Conservation (phyloP, 2,888 invertebrate species). For the Scaptomyza flava region DNA sequence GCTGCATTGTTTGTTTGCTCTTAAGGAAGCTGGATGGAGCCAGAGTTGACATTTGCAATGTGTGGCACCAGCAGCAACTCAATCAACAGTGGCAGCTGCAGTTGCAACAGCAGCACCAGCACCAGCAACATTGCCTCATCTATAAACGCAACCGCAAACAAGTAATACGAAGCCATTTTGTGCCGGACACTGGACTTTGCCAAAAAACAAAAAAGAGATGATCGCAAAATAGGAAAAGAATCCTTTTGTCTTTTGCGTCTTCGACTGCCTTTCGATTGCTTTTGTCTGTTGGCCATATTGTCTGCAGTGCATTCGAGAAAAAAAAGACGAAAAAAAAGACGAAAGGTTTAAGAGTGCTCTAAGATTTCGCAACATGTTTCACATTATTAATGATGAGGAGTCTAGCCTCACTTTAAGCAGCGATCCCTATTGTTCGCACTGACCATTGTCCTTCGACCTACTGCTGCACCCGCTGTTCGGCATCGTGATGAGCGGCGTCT, state of each 20-base stretch:
- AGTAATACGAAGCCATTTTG: slow-evolving; percentile 65
- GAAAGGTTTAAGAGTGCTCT: slow-evolving; percentile 71
- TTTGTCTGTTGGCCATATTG: slow-evolving; percentile 73
- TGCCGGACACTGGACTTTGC: slow-evolving; percentile 37
- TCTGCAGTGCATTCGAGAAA: slow-evolving; percentile 32
- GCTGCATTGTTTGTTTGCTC: slow-evolving; percentile 41
- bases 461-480: slow-evolving; percentile 24
- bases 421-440: slow-evolving; percentile 39
- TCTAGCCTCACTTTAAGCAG: slow-evolving; percentile 32
- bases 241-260: slow-evolving; percentile 53
- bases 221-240: slow-evolving; percentile 7
- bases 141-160: slow-evolving; percentile 40
- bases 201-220: slow-evolving; percentile 23
- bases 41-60: slow-evolving; percentile 65
- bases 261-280: slow-evolving; percentile 56
- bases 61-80: slow-evolving; percentile 57
- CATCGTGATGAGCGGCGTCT: slow-evolving; percentile 60
- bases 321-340: not conserved
- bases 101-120: slow-evolving; percentile 33
- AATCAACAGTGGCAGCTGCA: slow-evolving; percentile 55
- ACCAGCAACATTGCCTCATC: slow-evolving; percentile 48
- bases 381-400: slow-evolving; percentile 72
- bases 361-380: slow-evolving; percentile 79
- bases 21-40: slow-evolving; percentile 25
- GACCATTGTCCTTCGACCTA: slow-evolving; percentile 47